Percentiles rank a stretch among this genome's conserved stretches.
These are phyloP conservation scores for Drosophila ercepeae DNA, from an alignment of 1,140 invertebrate species.

Conservation along the genomic window DNA sequence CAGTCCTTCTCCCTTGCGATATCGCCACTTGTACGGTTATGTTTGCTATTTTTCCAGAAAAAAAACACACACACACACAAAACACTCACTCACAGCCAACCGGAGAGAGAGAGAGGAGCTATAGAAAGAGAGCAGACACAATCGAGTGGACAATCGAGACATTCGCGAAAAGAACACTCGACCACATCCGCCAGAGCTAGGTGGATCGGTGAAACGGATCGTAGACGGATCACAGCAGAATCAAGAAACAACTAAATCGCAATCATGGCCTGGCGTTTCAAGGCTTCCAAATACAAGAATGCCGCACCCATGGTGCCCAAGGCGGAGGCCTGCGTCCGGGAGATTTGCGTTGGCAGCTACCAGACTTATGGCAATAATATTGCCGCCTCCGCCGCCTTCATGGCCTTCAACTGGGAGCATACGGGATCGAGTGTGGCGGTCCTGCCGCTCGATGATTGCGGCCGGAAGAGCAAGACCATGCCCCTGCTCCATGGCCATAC, in stretches of 20 bases:
- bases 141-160: conserved; percentile 5
- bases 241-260: no score
- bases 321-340: conserved; percentile 94
- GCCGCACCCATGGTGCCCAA: conserved; percentile 96
- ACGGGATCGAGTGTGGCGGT: conserved; percentile 93
- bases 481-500: conserved; percentile 92
- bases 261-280: conserved; percentile 96
- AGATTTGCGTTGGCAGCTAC: conserved; percentile 94
- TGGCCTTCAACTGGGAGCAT: conserved; percentile 97
- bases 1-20: not conserved
- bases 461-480: conserved; percentile 93
- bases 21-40: conserved; percentile 20
- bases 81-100: not conserved
- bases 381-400: conserved; percentile 94
- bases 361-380: conserved; percentile 97
- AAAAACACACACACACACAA: conserved; percentile 4
- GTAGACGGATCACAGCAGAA: not conserved
- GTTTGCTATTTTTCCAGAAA: not conserved
- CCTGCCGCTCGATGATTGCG: conserved; percentile 92
- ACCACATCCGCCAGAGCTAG: conserved; percentile 3
- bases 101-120: conserved; percentile 5
- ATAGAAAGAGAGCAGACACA: conserved; percentile 8
- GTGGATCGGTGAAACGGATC: not conserved
- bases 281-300: conserved; percentile 99
- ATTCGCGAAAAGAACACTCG: conserved; percentile 21